Evolutionary conservation across 2,113 vertebrate species (phyloP), one percentile per base, ranked within the genome.

Genomic region (Clinocottus analis): DNA sequence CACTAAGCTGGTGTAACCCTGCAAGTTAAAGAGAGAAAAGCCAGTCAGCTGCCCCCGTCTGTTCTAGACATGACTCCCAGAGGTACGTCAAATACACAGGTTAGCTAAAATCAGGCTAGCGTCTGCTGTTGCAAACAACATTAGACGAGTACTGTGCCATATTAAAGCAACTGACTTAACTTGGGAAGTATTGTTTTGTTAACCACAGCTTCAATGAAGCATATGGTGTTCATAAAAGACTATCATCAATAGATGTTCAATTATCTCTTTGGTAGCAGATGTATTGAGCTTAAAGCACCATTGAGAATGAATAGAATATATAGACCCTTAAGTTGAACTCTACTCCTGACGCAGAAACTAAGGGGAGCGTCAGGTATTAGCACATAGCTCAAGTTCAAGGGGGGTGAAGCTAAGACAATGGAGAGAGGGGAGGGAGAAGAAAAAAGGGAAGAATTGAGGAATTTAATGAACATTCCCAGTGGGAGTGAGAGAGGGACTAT

Each of bases 1-100:
- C 91, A 90, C 89, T 94, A 92, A 94, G 94, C 90, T 91, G 88
- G 90, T 90, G 90, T 94, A 91, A 90, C 88, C 88, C 88, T 93
- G 86, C 73, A 82, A 89, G 90, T 93, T 93, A 91, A 90, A 93
- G 91, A 90, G 89, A 80, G 90, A 77, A 90, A 93, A 92, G 88
- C 83, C 81, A 87, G 87, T 89, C 85, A 82, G 88, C 82, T 65
- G 75, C 79, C 84, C 75, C 81, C 39, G 83, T 88, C 87, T 89
- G 89, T 80, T 87, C 85, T 80, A 78, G 80, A 85, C 87, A 83
- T 59, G 51, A 79, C 80, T 87, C 88, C 85, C 80, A 85, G 78
- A 87, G 83, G 84, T 83, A 61, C 41, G 68, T 37, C 53, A 49
- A 76, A 82, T 53, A 81, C 90, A 82, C 70, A 62, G 89, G 78